Conservation (phyloP, 2,797 vertebrate species). For the Dicrostonyx torquatus region DNA sequence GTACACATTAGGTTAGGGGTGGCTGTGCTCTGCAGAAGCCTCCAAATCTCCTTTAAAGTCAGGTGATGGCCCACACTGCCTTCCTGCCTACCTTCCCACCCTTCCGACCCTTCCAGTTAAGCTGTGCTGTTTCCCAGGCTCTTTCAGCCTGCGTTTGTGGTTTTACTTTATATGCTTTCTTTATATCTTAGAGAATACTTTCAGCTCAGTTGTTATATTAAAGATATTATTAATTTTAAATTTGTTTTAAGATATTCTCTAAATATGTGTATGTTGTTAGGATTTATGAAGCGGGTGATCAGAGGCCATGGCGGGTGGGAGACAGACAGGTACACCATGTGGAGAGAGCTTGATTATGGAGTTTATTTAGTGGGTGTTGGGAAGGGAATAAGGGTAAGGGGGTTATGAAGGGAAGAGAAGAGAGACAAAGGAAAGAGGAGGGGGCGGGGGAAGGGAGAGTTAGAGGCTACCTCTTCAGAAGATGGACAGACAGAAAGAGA, state of each 20-base stretch:
- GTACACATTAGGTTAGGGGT: conserved; percentile 31
- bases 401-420: too few species aligned
- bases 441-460: too few species aligned
- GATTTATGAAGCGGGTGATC: too few species aligned
- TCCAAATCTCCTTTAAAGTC: background rate
- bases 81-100: background rate
- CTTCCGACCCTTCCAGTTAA: background rate
- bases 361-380: too few species aligned
- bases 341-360: too few species aligned
- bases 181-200: background rate
- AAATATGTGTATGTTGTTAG: background rate
- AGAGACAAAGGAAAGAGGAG: too few species aligned
- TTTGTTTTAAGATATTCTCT: background rate
- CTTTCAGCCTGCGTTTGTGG: too few species aligned
- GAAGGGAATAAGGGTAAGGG: too few species aligned
- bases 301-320: too few species aligned
- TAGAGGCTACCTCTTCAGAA: too few species aligned
- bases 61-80: background rate
- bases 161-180: background rate
- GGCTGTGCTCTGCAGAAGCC: background rate
- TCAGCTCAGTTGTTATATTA: background rate
- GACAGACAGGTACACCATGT: too few species aligned
- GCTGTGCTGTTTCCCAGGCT: background rate
- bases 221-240: conserved; percentile 15
- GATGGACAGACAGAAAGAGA: too few species aligned